These are phyloP conservation scores for Ascaphus truei DNA, from an alignment of 2,113 vertebrate genomes.

Conservation along the genomic window DNA sequence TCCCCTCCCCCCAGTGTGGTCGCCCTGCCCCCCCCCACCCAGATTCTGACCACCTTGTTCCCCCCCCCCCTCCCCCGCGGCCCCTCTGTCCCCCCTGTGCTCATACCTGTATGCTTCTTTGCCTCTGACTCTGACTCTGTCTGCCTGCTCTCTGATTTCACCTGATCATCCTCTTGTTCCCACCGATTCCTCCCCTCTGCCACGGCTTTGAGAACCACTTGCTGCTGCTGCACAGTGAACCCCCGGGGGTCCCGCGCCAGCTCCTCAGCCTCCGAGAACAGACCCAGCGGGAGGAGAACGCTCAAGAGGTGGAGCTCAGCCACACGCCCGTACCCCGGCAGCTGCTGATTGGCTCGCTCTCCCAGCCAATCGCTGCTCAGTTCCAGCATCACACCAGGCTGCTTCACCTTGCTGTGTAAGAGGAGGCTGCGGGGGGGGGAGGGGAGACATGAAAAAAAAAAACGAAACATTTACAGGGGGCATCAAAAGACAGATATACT, in stretches of 20 bases:
- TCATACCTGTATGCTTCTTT: conserved; percentile 49
- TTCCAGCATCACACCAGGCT: conserved; percentile 71
- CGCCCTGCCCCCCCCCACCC: too few species aligned
- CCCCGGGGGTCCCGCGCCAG: conserved; percentile 50
- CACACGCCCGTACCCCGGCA: conserved; percentile 56
- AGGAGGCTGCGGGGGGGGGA: conserved; percentile 74
- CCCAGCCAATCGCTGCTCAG: conserved; percentile 69
- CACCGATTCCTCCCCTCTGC: conserved; percentile 41
- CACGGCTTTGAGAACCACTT: conserved; percentile 50
- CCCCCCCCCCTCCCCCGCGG: too few species aligned
- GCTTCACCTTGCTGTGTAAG: conserved; percentile 78
- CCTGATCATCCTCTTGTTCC: background rate
- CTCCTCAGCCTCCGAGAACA: conserved; percentile 62
- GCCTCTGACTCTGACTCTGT: background rate
- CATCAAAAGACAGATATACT: too few species aligned
- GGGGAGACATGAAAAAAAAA: background rate
- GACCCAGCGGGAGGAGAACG: conserved; percentile 74
- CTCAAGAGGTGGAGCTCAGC: conserved; percentile 75
- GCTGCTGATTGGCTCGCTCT: conserved; percentile 52
- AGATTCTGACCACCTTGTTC: too few species aligned
- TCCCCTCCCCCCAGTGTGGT: too few species aligned
- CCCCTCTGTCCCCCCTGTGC: too few species aligned
- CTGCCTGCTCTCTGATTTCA: background rate
- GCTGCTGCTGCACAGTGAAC: conserved; percentile 61
- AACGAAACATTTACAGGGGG: too few species aligned